Percentiles rank a stretch among this genome's conserved stretches.
Evolutionary conservation across 37 sponge, comb jelly and placozoan species (phyloP).

Genomic region (Axinella damicornis): DNA sequence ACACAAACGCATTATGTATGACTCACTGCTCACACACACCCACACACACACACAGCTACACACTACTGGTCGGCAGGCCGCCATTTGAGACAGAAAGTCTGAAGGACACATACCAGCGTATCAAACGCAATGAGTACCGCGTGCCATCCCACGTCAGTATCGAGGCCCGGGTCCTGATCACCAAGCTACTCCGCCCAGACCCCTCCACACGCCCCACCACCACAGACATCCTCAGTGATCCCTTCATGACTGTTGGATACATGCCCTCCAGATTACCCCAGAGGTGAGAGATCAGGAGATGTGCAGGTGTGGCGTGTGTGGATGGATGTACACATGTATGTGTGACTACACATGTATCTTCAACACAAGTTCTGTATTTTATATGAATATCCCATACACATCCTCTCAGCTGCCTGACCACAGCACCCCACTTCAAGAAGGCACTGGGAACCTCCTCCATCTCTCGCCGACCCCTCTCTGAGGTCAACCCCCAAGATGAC

Average conservation of each 20-base stretch:
- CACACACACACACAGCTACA: constrained; percentile 63
- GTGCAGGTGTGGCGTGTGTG: neutral
- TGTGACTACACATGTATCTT: neutral
- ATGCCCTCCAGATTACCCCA: constrained; percentile 72
- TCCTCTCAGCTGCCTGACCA: constrained; percentile 65
- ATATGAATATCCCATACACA: neutral
- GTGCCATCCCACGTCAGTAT: constrained; percentile 79
- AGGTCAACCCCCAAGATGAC: constrained; percentile 59
- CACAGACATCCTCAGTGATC: constrained; percentile 71
- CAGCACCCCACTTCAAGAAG: constrained; percentile 87
- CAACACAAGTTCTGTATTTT: too few relatives aligned
- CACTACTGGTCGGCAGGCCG: constrained; percentile 92
- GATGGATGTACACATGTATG: neutral
- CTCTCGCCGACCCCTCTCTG: constrained; percentile 47
- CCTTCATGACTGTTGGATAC: constrained; percentile 87
- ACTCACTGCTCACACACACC: too few relatives aligned
- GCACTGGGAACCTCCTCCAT: constrained; percentile 17
- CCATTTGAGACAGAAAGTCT: constrained; percentile 94
- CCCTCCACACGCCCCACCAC: constrained; percentile 80
- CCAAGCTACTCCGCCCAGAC: constrained; percentile 69
- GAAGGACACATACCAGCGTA: constrained; percentile 89
- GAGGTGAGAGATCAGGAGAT: too few relatives aligned
- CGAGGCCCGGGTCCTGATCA: constrained; percentile 79
- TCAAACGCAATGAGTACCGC: constrained; percentile 89
- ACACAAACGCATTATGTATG: too few relatives aligned